Conservation (phyloP, 2,113 vertebrate species). For the Chamaea fasciata region DNA sequence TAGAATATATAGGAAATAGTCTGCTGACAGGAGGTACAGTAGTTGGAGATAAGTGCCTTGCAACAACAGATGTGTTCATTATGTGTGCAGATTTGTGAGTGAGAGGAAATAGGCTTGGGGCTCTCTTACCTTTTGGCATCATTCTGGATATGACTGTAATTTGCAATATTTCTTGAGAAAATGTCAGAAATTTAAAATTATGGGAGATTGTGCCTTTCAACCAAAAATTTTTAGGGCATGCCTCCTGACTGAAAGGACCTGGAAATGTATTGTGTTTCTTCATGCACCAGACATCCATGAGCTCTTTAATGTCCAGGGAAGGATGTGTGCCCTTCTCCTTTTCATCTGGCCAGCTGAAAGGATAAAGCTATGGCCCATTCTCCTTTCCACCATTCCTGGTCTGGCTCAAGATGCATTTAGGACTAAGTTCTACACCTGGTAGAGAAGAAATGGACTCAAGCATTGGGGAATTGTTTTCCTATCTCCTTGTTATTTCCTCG, state of each 20-base stretch:
- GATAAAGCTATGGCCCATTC: background rate
- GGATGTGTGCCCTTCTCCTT: background rate
- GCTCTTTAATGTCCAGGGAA: background rate
- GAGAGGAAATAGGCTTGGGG: background rate
- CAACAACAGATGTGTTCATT: background rate
- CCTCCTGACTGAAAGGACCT: background rate
- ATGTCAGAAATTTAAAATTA: background rate
- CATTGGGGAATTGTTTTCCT: background rate
- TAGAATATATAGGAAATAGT: background rate
- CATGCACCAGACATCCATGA: background rate
- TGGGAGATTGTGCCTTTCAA: background rate
- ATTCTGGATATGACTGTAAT: background rate
- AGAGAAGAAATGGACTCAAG: background rate
- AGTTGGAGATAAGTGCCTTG: background rate
- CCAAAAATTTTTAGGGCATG: rapidly evolving
- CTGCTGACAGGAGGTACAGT: background rate
- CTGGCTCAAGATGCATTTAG: background rate
- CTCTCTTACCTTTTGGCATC: background rate
- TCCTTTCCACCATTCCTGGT: background rate
- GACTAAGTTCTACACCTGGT: background rate
- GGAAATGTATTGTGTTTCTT: background rate
- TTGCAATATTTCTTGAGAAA: background rate
- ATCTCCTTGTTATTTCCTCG: background rate
- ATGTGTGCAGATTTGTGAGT: background rate
- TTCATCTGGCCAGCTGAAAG: background rate